Percentiles rank a stretch among this genome's conserved stretches.
Evolutionary conservation across 2,797 vertebrate genomes (phyloP).

Genomic region (Sitta carolinensis): DNA sequence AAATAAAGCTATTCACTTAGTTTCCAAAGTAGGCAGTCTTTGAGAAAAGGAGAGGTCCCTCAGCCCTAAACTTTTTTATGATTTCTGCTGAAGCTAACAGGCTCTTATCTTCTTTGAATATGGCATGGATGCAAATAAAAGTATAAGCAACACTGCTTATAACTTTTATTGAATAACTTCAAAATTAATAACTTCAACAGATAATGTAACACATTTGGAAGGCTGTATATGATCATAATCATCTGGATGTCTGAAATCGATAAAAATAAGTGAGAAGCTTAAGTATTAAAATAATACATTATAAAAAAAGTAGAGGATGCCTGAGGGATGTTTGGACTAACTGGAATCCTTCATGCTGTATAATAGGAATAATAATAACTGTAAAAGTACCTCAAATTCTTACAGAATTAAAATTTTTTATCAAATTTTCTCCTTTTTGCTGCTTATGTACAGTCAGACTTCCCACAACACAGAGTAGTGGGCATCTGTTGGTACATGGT

Average conservation of each 20-base stretch:
- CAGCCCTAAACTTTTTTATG: neutral
- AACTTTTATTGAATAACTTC: neutral
- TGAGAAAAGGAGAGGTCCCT: neutral
- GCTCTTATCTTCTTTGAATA: neutral
- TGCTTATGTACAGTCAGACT: neutral
- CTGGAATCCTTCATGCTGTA: neutral
- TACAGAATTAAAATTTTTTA: neutral
- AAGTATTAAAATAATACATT: neutral
- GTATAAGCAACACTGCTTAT: neutral
- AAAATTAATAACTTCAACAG: neutral
- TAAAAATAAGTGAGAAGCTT: neutral
- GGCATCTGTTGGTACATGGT: neutral
- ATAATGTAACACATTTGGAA: neutral
- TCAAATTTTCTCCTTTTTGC: neutral
- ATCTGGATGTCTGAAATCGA: neutral
- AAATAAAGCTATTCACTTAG: neutral
- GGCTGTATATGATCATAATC: neutral
- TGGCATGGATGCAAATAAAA: neutral
- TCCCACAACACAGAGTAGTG: neutral
- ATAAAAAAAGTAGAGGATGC: neutral
- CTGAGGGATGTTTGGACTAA: neutral
- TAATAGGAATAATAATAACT: neutral
- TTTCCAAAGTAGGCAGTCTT: neutral
- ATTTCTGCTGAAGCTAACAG: neutral
- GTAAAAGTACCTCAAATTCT: neutral